These are phyloP conservation scores for Pherbina coryleti DNA, from an alignment of 2,888 invertebrate species.

Conservation along the genomic window DNA sequence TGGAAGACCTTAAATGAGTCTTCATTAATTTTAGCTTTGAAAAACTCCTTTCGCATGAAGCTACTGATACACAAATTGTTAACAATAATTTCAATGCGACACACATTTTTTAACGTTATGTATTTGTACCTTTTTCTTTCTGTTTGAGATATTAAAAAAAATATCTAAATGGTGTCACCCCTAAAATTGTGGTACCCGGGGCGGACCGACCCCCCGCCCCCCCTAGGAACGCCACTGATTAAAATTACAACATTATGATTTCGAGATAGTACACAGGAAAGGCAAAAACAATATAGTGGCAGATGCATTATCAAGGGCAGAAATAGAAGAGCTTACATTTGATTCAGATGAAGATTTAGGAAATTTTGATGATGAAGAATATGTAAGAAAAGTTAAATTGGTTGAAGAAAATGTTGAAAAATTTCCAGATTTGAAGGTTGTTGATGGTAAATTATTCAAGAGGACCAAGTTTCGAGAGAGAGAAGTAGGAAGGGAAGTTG, in stretches of 20 bases:
- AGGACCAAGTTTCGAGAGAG: not conserved
- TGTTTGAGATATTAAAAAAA: no score
- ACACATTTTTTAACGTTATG: no score
- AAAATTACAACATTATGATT: not conserved
- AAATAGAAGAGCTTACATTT: not conserved
- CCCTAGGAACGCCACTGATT: no score
- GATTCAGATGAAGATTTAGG: not conserved
- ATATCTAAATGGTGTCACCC: no score
- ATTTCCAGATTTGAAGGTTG: not conserved
- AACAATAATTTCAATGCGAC: no score
- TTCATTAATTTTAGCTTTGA: no score
- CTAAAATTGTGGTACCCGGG: no score
- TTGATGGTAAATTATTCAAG: not conserved
- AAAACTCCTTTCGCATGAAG: no score
- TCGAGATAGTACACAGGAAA: not conserved
- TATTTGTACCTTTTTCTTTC: no score
- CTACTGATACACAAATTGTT: no score
- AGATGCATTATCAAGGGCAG: not conserved
- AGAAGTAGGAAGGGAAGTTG: not conserved
- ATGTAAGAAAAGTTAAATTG: not conserved
- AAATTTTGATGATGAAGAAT: not conserved
- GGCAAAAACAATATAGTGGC: not conserved
- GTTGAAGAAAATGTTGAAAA: not conserved
- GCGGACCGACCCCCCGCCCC: no score
- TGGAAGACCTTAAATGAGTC: no score